phyloP scores from a whole-genome alignment of 2,113 vertebrate species.

The Oncorhynchus gorbuscha region DNA sequence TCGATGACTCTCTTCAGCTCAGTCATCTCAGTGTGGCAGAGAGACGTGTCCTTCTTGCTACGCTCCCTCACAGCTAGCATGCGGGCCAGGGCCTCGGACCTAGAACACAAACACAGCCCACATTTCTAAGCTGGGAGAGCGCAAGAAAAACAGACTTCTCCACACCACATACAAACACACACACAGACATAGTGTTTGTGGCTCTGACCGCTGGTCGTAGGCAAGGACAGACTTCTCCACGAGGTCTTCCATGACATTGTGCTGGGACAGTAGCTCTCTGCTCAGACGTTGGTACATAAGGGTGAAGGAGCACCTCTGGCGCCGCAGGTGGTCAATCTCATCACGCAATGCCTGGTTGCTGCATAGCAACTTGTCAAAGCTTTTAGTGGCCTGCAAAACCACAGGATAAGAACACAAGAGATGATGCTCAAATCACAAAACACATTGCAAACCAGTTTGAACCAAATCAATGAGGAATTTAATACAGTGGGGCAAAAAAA shows the following conservation, averaged over 20 bases:
- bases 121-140: no score
- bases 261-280: constrained; percentile 9
- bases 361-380: constrained; percentile 26
- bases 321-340: constrained; percentile 25
- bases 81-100: background rate
- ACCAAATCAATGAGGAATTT: no score
- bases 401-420: no score
- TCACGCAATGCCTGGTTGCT: constrained; percentile 13
- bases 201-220: constrained; percentile 17
- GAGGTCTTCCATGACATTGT: constrained; percentile 14
- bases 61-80: background rate
- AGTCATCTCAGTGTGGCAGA: background rate
- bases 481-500: no score
- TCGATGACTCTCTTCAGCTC: constrained; percentile 1
- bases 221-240: constrained; percentile 16
- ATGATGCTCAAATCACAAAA: no score
- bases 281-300: constrained; percentile 10
- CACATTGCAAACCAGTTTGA: no score
- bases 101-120: background rate
- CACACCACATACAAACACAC: background rate
- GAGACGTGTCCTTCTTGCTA: background rate
- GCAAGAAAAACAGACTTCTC: background rate
- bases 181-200: background rate
- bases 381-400: constrained; percentile 10
- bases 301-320: constrained; percentile 22